These are phyloP conservation scores for Scaptomyza montana DNA, from an alignment of 1,140 invertebrate genomes.

Conservation along the genomic window DNA sequence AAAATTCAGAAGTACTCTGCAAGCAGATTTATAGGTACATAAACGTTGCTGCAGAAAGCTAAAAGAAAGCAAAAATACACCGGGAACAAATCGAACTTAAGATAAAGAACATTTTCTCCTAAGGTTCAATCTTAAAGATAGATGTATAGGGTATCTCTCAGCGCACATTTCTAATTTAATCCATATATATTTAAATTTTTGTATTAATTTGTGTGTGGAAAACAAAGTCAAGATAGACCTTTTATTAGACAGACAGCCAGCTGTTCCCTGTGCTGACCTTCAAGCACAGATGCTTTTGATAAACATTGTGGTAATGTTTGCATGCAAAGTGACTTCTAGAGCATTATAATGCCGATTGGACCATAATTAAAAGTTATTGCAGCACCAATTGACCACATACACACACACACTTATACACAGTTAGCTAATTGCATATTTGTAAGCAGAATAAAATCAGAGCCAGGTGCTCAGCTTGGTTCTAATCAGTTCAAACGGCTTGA, in stretches of 20 bases:
- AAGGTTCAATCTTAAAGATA: too few species aligned
- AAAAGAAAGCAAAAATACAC: neutral
- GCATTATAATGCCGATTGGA: conserved; percentile 51
- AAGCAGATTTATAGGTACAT: too few species aligned
- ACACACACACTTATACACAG: conserved; percentile 22
- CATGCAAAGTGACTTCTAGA: conserved; percentile 46
- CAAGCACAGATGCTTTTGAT: conserved; percentile 15
- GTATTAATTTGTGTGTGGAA: conserved; percentile 3
- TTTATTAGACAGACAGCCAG: neutral
- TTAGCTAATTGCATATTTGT: conserved; percentile 33
- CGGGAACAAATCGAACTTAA: too few species aligned
- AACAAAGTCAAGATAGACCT: neutral
- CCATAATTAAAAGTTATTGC: conserved; percentile 77
- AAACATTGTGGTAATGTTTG: conserved; percentile 1
- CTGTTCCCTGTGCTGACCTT: conserved; percentile 26
- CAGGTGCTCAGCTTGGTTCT: conserved; percentile 23
- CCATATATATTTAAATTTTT: neutral
- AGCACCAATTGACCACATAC: conserved; percentile 60
- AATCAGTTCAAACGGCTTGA: conserved; percentile 61
- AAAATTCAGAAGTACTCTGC: too few species aligned
- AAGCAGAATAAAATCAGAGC: conserved; percentile 8
- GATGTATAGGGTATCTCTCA: neutral
- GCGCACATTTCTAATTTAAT: neutral
- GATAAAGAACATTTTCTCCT: too few species aligned
- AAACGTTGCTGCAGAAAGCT: neutral